Percentiles rank a stretch among this genome's conserved stretches.
Evolutionary conservation across 1,140 invertebrate genomes (phyloP).

Genomic region (Ceratina calcarata): DNA sequence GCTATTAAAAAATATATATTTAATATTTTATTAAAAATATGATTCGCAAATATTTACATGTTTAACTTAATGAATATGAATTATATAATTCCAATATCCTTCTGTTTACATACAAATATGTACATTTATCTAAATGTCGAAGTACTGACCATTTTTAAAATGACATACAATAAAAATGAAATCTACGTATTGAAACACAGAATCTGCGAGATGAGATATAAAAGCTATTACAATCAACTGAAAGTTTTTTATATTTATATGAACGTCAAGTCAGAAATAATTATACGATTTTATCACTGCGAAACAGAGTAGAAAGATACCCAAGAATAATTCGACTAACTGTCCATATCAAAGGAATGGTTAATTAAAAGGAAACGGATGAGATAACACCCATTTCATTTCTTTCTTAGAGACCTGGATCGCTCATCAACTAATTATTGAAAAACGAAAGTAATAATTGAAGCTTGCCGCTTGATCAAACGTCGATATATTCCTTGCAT

Average conservation of each 20-base stretch:
- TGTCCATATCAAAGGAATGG: conserved; percentile 14
- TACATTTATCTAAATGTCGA: neutral
- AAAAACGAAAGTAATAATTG: conserved; percentile 30
- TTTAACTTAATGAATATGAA: neutral
- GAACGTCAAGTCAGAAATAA: neutral
- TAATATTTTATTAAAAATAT: neutral
- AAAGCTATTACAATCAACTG: neutral
- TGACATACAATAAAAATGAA: no score
- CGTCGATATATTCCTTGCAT: neutral
- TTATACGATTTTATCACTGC: neutral
- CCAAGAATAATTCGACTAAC: conserved; percentile 39
- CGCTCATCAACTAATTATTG: conserved; percentile 30
- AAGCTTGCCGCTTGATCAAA: conserved; percentile 24
- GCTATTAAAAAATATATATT: no score
- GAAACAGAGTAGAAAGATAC: conserved; percentile 1
- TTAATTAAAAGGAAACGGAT: conserved; percentile 38
- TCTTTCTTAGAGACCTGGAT: neutral
- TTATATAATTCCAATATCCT: neutral
- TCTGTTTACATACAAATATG: neutral
- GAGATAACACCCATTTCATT: conserved; percentile 6
- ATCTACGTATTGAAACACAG: neutral
- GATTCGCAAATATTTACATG: neutral
- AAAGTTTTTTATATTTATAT: neutral
- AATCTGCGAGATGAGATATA: neutral
- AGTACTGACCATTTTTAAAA: neutral